Evolutionary conservation across 1,140 invertebrate species (phyloP).

Genomic region (Neodiprion lecontei): DNA sequence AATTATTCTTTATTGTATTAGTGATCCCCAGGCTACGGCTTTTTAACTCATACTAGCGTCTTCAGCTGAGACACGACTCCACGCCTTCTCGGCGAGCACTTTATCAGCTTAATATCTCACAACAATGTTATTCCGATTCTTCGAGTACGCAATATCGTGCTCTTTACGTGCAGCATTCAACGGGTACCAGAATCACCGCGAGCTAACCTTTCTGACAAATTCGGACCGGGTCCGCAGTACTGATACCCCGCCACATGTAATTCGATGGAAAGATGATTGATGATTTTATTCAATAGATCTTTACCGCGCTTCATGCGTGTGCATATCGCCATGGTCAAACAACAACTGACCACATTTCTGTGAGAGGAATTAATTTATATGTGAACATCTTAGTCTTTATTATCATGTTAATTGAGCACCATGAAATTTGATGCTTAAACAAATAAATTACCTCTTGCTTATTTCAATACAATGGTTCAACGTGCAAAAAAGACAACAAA

Average conservation of each 20-base stretch:
- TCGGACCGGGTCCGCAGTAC: too few relatives aligned
- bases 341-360: background rate
- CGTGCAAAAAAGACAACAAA: constrained; percentile 10
- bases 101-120: too few relatives aligned
- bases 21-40: too few relatives aligned
- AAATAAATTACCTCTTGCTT: constrained; percentile 22
- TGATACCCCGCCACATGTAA: constrained; percentile 41
- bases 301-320: constrained; percentile 21
- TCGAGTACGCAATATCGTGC: too few relatives aligned
- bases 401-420: background rate
- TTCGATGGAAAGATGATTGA: constrained; percentile 57
- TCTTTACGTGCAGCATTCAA: too few relatives aligned
- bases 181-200: too few relatives aligned
- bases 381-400: background rate
- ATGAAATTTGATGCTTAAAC: constrained; percentile 34
- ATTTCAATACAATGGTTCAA: constrained; percentile 22
- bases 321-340: background rate
- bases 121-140: too few relatives aligned
- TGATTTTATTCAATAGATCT: constrained; percentile 46
- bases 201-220: too few relatives aligned
- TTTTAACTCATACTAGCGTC: too few relatives aligned
- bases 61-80: too few relatives aligned
- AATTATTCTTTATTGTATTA: too few relatives aligned
- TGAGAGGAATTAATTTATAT: constrained; percentile 9
- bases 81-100: too few relatives aligned